Conservation (phyloP, 2,113 vertebrate species). For the Otis tarda region DNA sequence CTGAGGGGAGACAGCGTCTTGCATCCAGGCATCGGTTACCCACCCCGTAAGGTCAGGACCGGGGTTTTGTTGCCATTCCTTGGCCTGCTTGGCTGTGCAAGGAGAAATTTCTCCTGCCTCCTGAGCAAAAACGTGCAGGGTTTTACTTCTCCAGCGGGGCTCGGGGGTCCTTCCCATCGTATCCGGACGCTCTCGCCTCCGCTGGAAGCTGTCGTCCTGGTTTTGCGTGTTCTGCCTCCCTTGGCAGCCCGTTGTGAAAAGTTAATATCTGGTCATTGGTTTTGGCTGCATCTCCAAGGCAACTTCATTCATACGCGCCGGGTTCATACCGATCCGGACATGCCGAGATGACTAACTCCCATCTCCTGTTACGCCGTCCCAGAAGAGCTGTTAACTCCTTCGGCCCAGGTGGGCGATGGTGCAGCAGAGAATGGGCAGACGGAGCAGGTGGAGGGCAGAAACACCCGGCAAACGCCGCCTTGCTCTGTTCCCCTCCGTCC, state of each 20-base stretch:
- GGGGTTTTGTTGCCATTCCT: background rate
- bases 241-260: slow-evolving; percentile 39
- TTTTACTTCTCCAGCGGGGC: background rate
- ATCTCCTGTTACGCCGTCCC: slow-evolving; percentile 32
- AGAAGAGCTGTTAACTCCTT: slow-evolving; percentile 52
- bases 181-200: background rate
- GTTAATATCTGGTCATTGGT: slow-evolving; percentile 65
- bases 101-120: background rate
- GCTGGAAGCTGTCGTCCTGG: background rate
- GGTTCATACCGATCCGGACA: slow-evolving; percentile 45
- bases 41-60: background rate
- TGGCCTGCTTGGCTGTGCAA: background rate
- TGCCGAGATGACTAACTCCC: slow-evolving; percentile 41
- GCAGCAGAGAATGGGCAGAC: background rate
- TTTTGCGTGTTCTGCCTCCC: background rate
- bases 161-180: rapidly evolving
- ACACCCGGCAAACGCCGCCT: rapidly evolving
- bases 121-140: background rate
- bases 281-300: slow-evolving; percentile 64
- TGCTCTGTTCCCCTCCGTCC: background rate
- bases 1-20: background rate
- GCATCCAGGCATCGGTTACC: background rate
- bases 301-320: slow-evolving; percentile 34
- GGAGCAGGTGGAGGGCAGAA: rapidly evolving
- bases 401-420: background rate